A percentile compares a stretch with the other conserved stretches of the same genome.
These are phyloP conservation scores for Stenodema calcarata DNA, from an alignment of 2,888 invertebrate genomes.

Conservation along the genomic window DNA sequence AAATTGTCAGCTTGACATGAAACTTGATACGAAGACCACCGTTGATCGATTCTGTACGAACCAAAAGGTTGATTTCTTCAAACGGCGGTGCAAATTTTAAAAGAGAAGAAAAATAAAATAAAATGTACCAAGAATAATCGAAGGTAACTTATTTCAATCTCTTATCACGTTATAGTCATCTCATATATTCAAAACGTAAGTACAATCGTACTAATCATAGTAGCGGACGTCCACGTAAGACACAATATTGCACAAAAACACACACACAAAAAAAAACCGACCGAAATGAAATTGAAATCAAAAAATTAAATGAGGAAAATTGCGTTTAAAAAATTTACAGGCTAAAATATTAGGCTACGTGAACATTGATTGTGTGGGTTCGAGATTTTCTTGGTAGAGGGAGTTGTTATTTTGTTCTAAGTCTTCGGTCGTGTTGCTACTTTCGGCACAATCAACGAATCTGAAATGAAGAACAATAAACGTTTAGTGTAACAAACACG, in stretches of 20 bases:
- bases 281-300: neutral
- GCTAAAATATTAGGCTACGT: slow-evolving; percentile 24
- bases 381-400: slow-evolving; percentile 58
- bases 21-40: too few relatives aligned
- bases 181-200: neutral
- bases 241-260: neutral
- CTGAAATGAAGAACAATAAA: slow-evolving; percentile 46
- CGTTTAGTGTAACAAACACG: neutral
- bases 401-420: slow-evolving; percentile 59
- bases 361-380: slow-evolving; percentile 51
- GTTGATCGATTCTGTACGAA: neutral
- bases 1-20: too few relatives aligned
- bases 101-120: too few relatives aligned
- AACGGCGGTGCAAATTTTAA: too few relatives aligned
- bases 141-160: neutral
- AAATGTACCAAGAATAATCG: neutral
- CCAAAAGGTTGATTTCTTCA: neutral
- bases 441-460: slow-evolving; percentile 58
- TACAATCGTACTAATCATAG: neutral
- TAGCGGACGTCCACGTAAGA: neutral
- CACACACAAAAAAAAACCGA: neutral
- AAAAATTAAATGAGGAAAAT: neutral
- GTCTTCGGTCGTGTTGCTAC: slow-evolving; percentile 54
- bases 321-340: neutral
- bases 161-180: neutral